Conservation (phyloP, 2,888 invertebrate genomes). For the Clistopyga incitator region DNA sequence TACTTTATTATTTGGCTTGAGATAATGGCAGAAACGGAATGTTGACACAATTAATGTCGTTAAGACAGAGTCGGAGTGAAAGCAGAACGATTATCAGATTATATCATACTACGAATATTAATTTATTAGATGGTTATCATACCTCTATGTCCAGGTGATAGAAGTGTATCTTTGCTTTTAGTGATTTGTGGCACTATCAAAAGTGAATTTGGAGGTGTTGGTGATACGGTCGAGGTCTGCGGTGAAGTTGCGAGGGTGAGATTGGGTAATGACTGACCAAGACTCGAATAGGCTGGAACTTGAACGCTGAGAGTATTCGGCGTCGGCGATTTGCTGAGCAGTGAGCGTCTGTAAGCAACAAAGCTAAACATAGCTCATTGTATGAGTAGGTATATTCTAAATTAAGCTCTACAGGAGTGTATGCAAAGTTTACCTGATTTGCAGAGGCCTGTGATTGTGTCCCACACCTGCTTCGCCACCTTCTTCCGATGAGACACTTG, state of each 20-base stretch:
- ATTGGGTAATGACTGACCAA: slow-evolving; percentile 94
- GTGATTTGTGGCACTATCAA: slow-evolving; percentile 84
- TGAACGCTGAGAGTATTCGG: slow-evolving; percentile 92
- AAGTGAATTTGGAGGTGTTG: slow-evolving; percentile 83
- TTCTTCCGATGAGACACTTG: slow-evolving; percentile 84
- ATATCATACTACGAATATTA: too few species aligned
- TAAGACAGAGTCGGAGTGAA: too few species aligned
- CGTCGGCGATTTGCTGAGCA: slow-evolving; percentile 85
- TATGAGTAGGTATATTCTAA: slow-evolving; percentile 9
- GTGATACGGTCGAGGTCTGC: slow-evolving; percentile 82
- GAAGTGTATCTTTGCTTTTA: slow-evolving; percentile 83
- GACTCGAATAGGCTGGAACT: slow-evolving; percentile 87
- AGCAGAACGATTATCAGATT: too few species aligned
- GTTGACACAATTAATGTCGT: neutral
- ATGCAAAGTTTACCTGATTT: slow-evolving; percentile 76
- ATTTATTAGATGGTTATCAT: slow-evolving; percentile 39
- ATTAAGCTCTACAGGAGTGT: neutral
- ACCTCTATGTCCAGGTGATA: slow-evolving; percentile 84
- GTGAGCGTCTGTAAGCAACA: slow-evolving; percentile 79
- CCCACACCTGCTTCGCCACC: slow-evolving; percentile 78
- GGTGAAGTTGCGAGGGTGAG: slow-evolving; percentile 85
- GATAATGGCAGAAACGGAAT: neutral
- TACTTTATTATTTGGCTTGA: too few species aligned
- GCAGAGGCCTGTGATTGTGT: slow-evolving; percentile 80
- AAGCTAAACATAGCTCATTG: slow-evolving; percentile 32